phyloP scores from a whole-genome alignment of 2,113 vertebrate genomes.

The Colossoma macropomum region DNA sequence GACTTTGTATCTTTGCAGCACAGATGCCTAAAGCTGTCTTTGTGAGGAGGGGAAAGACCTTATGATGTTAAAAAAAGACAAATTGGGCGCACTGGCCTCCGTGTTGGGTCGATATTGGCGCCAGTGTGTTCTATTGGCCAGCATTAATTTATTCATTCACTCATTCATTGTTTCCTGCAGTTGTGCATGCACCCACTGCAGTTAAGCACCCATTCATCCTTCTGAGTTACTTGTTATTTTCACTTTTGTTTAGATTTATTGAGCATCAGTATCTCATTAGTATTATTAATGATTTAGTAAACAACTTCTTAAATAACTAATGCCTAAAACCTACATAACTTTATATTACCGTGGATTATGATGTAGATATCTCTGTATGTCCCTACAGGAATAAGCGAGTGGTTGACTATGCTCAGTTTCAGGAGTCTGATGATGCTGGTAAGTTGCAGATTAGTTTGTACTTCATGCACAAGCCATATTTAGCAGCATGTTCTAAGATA shows the following conservation, averaged over 20 bases:
- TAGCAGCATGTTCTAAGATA: background rate
- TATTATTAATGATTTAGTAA: no score
- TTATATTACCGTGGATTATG: no score
- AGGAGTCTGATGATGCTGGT: conserved; percentile 94
- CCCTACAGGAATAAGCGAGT: conserved; percentile 95
- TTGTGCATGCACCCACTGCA: background rate
- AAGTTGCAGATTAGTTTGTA: conserved; percentile 34
- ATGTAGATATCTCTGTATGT: background rate
- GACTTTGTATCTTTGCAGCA: background rate
- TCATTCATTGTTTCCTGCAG: background rate
- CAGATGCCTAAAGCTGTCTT: background rate
- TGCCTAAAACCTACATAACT: no score
- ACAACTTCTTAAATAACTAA: no score
- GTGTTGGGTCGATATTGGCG: conserved; percentile 6
- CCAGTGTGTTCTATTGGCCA: background rate
- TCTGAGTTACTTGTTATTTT: no score
- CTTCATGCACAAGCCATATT: background rate
- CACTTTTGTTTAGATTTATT: no score
- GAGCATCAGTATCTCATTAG: no score
- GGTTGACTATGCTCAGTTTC: conserved; percentile 98
- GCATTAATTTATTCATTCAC: background rate
- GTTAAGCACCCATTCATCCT: no score
- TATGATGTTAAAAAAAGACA: no score
- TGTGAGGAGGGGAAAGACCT: background rate
- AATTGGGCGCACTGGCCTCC: no score